Evolutionary conservation across 2,888 invertebrate genomes (phyloP), one percentile per base, ranked within the genome.

Genomic region (Itoplectis maculator): DNA sequence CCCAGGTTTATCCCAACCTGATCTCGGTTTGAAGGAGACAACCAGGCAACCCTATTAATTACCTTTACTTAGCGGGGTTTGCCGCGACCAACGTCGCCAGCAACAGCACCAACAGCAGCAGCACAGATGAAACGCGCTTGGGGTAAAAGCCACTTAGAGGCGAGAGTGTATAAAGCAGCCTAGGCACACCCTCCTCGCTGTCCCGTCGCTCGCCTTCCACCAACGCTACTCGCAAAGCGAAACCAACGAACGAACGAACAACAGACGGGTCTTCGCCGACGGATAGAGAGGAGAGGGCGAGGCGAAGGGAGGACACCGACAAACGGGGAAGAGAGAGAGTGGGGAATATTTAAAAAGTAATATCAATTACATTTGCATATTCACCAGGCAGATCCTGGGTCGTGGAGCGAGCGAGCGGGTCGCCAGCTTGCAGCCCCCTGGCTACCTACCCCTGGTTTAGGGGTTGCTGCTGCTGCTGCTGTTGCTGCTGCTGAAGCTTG

Each of bases 341-440:
- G 89, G 90, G 90, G 92, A 92, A 92, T 92, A 92, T 92, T 92
- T 92, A 92, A 92, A 92, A 92, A 92, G 91, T 92, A 92, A 92
- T 92, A 92, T 92, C 91, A 92, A 92, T 92, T 92, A 92, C 91
- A 92, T 92, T 92, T 92, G 92, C 92, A 92, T 92, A 91, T 92
- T 88, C 89, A 89, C 91, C 86, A 87, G 85, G 86, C 89, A 88
- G 35, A 35, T 59, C 59, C 85, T 79, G 82, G 84, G 79, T 79
- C 79, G 79, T n/a, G 5, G 29, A 82, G 75, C 78, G 75, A 80
- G 79, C 42, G 79, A 75, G 63, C 73, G 79, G 82, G 37, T 68
- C 82, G 72, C 82, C 82, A 79, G 82, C 82, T 82, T 82, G 59
- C 82, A 75, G 54, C 88, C 89, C 83, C 88, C 87, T 85, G 85